These are phyloP conservation scores for Dryoscopus gambensis DNA, from an alignment of 2,113 vertebrate species.

Conservation along the genomic window DNA sequence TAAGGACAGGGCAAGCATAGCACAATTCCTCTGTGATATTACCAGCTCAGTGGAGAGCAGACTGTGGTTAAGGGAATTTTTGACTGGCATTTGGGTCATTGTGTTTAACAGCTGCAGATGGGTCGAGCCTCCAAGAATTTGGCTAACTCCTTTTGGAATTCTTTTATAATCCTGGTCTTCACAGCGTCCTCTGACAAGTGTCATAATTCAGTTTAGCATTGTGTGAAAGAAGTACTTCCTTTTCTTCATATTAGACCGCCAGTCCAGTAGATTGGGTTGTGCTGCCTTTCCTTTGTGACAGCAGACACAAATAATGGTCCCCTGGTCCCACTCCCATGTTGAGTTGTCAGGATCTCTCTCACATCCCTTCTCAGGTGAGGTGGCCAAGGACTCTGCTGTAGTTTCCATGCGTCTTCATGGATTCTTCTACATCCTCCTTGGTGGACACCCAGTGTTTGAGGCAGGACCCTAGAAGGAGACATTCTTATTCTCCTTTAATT, in stretches of 20 bases:
- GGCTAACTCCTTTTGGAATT: neutral
- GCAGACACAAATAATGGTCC: neutral
- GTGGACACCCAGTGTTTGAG: neutral
- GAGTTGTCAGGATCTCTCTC: neutral
- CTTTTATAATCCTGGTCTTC: neutral
- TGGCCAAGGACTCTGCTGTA: neutral
- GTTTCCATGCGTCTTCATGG: neutral
- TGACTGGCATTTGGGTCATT: constrained; percentile 28
- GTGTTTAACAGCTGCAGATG: constrained; percentile 48
- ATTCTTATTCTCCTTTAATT: neutral
- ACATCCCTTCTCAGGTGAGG: neutral
- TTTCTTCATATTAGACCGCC: neutral
- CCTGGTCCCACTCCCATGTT: neutral
- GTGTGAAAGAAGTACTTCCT: neutral
- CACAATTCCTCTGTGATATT: neutral
- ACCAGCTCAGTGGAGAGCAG: neutral
- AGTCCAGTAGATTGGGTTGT: neutral
- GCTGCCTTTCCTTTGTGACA: neutral
- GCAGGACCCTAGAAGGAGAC: neutral
- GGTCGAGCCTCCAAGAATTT: neutral
- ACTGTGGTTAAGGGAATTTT: neutral
- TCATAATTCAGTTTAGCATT: neutral
- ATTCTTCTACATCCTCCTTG: neutral
- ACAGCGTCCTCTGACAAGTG: neutral
- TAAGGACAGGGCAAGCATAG: neutral